Evolutionary conservation across 2,113 vertebrate species (phyloP).

Genomic region (Atrichornis clamosus): DNA sequence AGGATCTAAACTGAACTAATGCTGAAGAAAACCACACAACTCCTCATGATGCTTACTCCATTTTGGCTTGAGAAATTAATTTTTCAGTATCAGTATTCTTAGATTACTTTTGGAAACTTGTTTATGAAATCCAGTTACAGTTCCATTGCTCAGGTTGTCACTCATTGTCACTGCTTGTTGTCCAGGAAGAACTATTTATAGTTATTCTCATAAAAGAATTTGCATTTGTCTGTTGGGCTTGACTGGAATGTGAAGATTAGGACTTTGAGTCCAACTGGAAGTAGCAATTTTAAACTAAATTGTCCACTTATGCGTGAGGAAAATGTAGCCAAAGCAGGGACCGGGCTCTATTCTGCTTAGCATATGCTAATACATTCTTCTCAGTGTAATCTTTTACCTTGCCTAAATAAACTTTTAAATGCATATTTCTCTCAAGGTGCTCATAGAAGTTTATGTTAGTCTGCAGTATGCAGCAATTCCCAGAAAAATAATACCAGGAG

Average conservation of each 20-base stretch:
- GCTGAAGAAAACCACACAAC: background rate
- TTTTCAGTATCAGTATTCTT: background rate
- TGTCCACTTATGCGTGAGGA: background rate
- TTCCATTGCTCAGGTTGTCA: background rate
- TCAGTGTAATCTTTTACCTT: background rate
- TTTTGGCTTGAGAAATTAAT: background rate
- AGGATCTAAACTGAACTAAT: background rate
- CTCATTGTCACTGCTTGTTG: background rate
- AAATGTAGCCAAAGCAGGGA: background rate
- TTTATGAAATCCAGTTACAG: background rate
- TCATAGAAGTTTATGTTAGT: slow-evolving; percentile 19
- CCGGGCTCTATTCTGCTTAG: background rate
- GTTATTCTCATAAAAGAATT: background rate
- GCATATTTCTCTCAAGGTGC: slow-evolving; percentile 37
- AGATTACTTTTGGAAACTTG: background rate
- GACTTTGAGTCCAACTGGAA: background rate
- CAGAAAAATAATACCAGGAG: slow-evolving; percentile 32
- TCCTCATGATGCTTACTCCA: background rate
- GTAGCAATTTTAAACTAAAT: background rate
- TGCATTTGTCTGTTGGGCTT: background rate
- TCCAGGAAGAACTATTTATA: background rate
- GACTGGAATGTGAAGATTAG: background rate
- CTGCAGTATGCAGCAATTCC: slow-evolving; percentile 18
- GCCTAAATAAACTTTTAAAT: slow-evolving; percentile 52
- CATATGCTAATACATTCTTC: background rate